Evolutionary conservation across 1,140 invertebrate species (phyloP).

Genomic region (Scaptomyza pallida): DNA sequence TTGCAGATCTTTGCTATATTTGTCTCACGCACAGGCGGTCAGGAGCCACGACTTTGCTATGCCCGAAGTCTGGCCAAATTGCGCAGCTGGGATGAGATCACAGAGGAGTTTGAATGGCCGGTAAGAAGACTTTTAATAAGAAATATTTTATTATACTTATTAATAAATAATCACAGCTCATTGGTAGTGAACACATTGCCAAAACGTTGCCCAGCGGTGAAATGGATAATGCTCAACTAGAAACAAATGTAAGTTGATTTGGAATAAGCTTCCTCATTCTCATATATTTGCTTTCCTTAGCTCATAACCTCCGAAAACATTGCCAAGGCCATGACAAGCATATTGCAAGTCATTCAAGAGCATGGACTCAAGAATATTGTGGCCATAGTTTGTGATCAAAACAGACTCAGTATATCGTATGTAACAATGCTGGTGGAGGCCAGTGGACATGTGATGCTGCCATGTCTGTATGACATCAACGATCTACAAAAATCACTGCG

Average conservation of each 20-base stretch:
- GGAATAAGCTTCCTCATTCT: no score
- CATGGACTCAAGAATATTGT: conserved; percentile 21
- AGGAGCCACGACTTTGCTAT: conserved; percentile 22
- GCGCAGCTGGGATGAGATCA: conserved; percentile 29
- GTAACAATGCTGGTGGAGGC: conserved; percentile 13
- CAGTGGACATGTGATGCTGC: conserved; percentile 1
- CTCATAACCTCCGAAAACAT: conserved; percentile 15
- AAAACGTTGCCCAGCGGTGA: conserved; percentile 2
- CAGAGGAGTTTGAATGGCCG: conserved; percentile 27
- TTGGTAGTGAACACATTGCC: conserved; percentile 21
- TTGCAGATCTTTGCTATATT: conserved; percentile 30
- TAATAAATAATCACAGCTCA: not conserved
- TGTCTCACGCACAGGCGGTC: conserved; percentile 7
- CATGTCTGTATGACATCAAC: conserved; percentile 3
- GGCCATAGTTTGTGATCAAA: conserved; percentile 21
- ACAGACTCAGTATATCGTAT: conserved; percentile 1
- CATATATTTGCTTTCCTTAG: not conserved
- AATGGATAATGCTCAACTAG: conserved; percentile 1
- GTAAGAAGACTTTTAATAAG: conserved; percentile 2
- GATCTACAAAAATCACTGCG: conserved; percentile 25
- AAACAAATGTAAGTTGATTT: conserved; percentile 18
- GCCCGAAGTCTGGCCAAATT: conserved; percentile 24
- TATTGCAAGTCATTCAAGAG: conserved; percentile 10
- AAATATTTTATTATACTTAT: not conserved
- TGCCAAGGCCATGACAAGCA: conserved; percentile 17